These are phyloP conservation scores for Lumbricus terrestris DNA, from an alignment of 2,888 invertebrate species.

Conservation along the genomic window DNA sequence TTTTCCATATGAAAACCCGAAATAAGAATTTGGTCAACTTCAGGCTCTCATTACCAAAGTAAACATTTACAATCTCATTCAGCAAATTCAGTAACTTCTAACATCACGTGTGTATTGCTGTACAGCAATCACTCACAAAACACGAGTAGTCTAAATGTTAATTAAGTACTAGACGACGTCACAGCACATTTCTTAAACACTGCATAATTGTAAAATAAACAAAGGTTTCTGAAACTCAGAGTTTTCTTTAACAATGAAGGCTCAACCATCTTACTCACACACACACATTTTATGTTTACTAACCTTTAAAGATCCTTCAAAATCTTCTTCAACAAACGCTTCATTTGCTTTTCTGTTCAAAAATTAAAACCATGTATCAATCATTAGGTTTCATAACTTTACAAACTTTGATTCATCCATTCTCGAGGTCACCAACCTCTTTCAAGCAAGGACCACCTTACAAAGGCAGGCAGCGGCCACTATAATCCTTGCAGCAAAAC, in stretches of 20 bases:
- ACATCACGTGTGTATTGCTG: background rate
- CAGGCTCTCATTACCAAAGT: background rate
- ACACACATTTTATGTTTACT: constrained; percentile 10
- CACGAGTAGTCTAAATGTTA: background rate
- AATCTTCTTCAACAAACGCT: constrained; percentile 52
- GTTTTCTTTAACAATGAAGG: background rate
- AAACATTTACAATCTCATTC: background rate
- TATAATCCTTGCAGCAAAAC: background rate
- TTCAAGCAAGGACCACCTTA: background rate
- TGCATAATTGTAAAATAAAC: background rate
- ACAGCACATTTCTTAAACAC: background rate
- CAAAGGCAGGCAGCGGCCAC: background rate
- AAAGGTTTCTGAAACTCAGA: background rate
- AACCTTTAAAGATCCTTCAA: constrained; percentile 50
- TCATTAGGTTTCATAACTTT: constrained; percentile 3
- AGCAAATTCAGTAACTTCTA: background rate
- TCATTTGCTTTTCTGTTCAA: constrained; percentile 47
- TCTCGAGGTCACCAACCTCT: no score
- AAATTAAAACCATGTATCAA: background rate
- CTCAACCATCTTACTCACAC: background rate
- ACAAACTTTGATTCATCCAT: background rate
- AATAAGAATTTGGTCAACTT: no score
- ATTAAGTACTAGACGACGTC: background rate
- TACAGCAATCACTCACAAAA: background rate
- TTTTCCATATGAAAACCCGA: no score